These are phyloP conservation scores for Panopea generosa DNA, from an alignment of 2,888 invertebrate species.

Conservation along the genomic window DNA sequence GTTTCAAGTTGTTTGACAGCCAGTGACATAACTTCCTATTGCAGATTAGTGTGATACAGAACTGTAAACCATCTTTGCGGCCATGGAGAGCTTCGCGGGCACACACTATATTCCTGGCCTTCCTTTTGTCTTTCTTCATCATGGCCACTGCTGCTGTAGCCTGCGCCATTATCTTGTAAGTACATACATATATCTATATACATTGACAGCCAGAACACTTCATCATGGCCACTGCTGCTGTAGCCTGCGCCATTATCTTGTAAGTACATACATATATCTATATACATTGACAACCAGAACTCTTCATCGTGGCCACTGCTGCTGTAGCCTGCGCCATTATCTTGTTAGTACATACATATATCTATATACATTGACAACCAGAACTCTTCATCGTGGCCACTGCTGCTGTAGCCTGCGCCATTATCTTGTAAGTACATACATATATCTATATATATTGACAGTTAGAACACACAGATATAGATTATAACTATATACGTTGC, in stretches of 20 bases:
- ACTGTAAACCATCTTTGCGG: constrained; percentile 90
- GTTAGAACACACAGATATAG: too few relatives aligned
- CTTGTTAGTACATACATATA: constrained; percentile 77
- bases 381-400: constrained; percentile 81
- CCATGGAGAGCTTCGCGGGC: constrained; percentile 91
- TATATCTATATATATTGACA: too few relatives aligned
- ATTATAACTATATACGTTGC: too few relatives aligned
- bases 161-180: constrained; percentile 81
- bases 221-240: constrained; percentile 77
- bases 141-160: constrained; percentile 78
- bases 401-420: constrained; percentile 77
- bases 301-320: constrained; percentile 79
- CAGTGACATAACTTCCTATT: too few relatives aligned
- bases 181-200: too few relatives aligned
- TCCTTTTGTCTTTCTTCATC: constrained; percentile 82
- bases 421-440: constrained; percentile 78
- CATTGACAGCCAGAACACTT: too few relatives aligned
- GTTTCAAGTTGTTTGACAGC: too few relatives aligned
- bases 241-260: constrained; percentile 80
- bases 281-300: not conserved
- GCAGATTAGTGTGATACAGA: constrained; percentile 87
- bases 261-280: constrained; percentile 72
- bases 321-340: constrained; percentile 80
- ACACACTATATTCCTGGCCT: constrained; percentile 89
- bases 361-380: too few relatives aligned